Conservation (phyloP, 2,113 vertebrate species). For the Trachemys scripta region DNA sequence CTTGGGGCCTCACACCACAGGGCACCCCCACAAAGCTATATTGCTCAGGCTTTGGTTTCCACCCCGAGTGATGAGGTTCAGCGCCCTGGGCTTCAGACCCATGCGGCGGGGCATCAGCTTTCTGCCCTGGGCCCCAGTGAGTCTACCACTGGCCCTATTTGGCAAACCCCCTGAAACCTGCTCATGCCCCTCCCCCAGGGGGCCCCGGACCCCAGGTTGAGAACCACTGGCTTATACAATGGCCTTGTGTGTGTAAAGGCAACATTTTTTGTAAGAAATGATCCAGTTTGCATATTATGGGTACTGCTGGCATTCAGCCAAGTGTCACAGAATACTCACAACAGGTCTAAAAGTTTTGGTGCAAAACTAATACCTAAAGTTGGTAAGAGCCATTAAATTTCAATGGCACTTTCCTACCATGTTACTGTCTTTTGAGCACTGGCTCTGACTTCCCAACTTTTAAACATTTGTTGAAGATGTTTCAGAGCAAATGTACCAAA, state of each 20-base stretch:
- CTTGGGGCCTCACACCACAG: no score
- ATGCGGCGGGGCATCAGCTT: no score
- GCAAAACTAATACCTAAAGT: slow-evolving; percentile 43
- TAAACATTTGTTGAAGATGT: neutral
- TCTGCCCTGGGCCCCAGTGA: no score
- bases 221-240: neutral
- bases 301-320: slow-evolving; percentile 12
- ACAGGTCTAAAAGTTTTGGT: slow-evolving; percentile 29
- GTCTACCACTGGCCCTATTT: no score
- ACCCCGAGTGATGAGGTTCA: no score
- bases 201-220: no score
- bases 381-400: slow-evolving; percentile 31
- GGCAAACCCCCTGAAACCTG: no score
- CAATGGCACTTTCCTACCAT: slow-evolving; percentile 34
- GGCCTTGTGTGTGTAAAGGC: slow-evolving; percentile 50
- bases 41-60: no score
- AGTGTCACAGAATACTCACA: neutral
- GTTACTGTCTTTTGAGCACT: neutral
- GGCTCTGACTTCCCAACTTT: neutral
- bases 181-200: no score
- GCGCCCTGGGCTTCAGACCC: no score
- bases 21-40: no score
- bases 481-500: neutral
- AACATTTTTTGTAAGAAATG: slow-evolving; percentile 49
- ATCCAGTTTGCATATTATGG: slow-evolving; percentile 43